Evolutionary conservation across 1,140 invertebrate genomes (phyloP).

Genomic region (Pseudobourletiella spinata): DNA sequence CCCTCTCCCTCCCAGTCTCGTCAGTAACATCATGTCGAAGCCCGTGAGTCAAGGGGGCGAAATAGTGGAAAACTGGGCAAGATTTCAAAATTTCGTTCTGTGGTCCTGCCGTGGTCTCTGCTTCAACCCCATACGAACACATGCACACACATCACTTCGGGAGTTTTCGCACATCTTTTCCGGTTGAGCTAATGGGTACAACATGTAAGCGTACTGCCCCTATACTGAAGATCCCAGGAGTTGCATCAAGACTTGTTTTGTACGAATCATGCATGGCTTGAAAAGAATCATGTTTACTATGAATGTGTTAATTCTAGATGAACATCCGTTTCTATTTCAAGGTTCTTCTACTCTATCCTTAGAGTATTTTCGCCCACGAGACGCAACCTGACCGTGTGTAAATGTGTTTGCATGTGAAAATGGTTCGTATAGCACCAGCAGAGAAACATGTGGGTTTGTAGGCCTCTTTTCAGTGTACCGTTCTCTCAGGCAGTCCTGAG

Average conservation of each 20-base stretch:
- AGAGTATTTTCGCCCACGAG: not conserved
- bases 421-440: not conserved
- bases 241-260: not conserved
- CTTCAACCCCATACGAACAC: no score
- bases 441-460: no score
- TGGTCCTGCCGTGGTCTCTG: no score
- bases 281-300: not conserved
- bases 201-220: not conserved
- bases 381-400: not conserved
- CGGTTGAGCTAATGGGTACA: not conserved
- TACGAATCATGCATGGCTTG: not conserved
- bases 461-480: no score
- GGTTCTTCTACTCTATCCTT: not conserved
- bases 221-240: not conserved
- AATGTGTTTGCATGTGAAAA: not conserved
- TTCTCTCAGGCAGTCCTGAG: no score
- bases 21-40: no score
- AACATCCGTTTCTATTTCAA: not conserved
- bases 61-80: no score
- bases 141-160: no score
- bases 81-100: no score
- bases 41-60: no score
- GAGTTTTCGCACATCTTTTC: not conserved
- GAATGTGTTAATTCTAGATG: not conserved
- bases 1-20: no score